Base-by-base conservation (phyloP, 1,140 invertebrate genomes). In the Zaprionus nigranus region DNA sequence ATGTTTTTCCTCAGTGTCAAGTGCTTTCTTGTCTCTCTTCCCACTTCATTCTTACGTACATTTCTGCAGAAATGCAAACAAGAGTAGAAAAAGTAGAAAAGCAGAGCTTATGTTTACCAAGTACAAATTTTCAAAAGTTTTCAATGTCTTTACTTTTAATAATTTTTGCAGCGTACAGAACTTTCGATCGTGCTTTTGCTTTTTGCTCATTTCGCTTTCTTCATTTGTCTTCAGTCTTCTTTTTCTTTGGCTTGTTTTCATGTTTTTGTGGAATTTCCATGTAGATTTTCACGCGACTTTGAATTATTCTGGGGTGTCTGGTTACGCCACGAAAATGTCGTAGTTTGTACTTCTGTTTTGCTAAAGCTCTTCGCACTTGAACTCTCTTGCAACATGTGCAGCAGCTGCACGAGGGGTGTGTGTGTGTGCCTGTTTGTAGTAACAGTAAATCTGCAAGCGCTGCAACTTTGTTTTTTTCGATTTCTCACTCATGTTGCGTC, bases 301-400 rank as follows among this genome's bases (percentile, higher is more conserved):
- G 66, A 72, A 67, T 46, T 17, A 20, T 61, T 54, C 46, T 58
- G 24, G 38, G 36, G n/a, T 63, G 22, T 65, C 34, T 56, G 71
- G 3, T 54, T 9, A 4, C n/a, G 9, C 30, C 30, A 34, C 34
- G 28, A 36, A 26, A 34, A 56, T 61, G 51, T 65, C 12, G 15
- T 58, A 17, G 67, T 59, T 46, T 58, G 13, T 78, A 73, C 5
- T 65, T 85, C 82, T 85, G 81, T 87, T 88, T 87, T 87, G 84
- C 81, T 88, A 68, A 57, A 78, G 70, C 13, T 71, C 67, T 87
- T 88, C 81, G 84, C 84, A 84, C 78, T 81, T 81, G 80, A 82
- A 71, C 60, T 76, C 61, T 71, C 61, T 71, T 49, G 46, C 64
- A 46, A 77, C 78, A 70, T 54, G 51, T 73, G 40, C 43, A 26